phyloP scores from a whole-genome alignment of 2,888 invertebrate genomes.

The Dugesia japonica region DNA sequence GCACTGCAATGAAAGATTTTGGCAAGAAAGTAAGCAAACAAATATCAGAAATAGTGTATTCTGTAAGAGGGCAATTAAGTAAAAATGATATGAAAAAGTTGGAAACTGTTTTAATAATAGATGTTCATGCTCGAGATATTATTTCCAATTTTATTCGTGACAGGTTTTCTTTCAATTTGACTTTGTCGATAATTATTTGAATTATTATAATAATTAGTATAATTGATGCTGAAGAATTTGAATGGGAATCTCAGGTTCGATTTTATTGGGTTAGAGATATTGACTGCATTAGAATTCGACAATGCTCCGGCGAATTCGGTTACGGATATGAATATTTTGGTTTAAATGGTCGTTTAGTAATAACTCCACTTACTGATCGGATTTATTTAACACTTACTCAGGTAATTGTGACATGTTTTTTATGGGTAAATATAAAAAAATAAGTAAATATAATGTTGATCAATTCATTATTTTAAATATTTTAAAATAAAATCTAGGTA shows the following conservation, averaged over 20 bases:
- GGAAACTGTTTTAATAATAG: constrained; percentile 35
- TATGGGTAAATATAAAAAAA: too few relatives aligned
- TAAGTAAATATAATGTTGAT: too few relatives aligned
- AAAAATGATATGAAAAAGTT: constrained; percentile 35
- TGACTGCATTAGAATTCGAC: constrained; percentile 33
- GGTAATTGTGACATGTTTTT: background rate
- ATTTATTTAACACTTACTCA: constrained; percentile 36
- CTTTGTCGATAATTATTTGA: background rate
- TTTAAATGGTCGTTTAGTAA: constrained; percentile 35
- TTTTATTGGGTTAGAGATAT: constrained; percentile 34
- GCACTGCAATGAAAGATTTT: constrained; percentile 35
- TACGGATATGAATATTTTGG: constrained; percentile 36
- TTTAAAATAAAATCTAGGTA: too few relatives aligned
- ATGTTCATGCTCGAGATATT: constrained; percentile 35
- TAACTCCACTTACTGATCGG: constrained; percentile 35
- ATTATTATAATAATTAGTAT: too few relatives aligned
- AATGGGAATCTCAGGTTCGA: constrained; percentile 35
- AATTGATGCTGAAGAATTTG: constrained; percentile 34
- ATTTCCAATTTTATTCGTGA: constrained; percentile 34
- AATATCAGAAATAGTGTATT: constrained; percentile 32
- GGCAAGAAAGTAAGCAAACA: constrained; percentile 32
- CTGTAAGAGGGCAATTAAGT: constrained; percentile 24
- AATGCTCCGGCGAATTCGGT: constrained; percentile 35
- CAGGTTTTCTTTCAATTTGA: too few relatives aligned
- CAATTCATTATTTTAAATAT: too few relatives aligned